Base-by-base conservation (phyloP, 2,797 vertebrate species). In the Coreius guichenoti region DNA sequence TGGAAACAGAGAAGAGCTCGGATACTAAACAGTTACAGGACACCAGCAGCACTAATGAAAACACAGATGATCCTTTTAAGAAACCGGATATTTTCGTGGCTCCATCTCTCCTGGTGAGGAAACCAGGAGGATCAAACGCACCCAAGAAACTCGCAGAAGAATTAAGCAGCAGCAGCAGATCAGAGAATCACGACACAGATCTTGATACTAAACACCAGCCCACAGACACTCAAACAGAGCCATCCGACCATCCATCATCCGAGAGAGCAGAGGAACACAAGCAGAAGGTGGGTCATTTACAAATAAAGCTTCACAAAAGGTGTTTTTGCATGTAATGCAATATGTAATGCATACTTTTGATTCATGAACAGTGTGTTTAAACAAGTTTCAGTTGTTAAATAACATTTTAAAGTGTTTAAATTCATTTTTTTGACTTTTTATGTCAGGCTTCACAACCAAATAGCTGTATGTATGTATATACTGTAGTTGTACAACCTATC, bases 71-170 rank as follows among this genome's bases (percentile, higher is more conserved):
- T 5, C 89, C 89, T 11, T 96, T 96, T 76, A 96, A 95, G 92
- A 96, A 94, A 85, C 95, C 95, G 3, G 88, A 88, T 54, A 14
- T 94, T 56, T 94, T 95, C 29, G 88, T 91, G 0, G 92, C 87
- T 1, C 94, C 94, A n/a, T 93, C 93, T 9, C 68, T 92, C 47
- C 7, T 61, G 11, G 61, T 13, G 19, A 95, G 89, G 87, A 93
- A 92, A 72, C 67, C 70, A 69, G 68, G 56, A 1, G 85, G 88
- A 65, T 81, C 88, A 78, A 90, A 83, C 78, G 51, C 51, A 43
- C 54, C 39, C 4, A 83, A 39, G 75, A 86, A 85, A 39, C 1
- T 81, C 12, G 19, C 87, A 12, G 17, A 43, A 0, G 91, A 91
- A 63, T 33, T 85, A 1, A 86, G 21, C 49, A 33, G n/a, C 45